Conservation (phyloP, 2,888 invertebrate genomes). For the Tineola bisselliella region DNA sequence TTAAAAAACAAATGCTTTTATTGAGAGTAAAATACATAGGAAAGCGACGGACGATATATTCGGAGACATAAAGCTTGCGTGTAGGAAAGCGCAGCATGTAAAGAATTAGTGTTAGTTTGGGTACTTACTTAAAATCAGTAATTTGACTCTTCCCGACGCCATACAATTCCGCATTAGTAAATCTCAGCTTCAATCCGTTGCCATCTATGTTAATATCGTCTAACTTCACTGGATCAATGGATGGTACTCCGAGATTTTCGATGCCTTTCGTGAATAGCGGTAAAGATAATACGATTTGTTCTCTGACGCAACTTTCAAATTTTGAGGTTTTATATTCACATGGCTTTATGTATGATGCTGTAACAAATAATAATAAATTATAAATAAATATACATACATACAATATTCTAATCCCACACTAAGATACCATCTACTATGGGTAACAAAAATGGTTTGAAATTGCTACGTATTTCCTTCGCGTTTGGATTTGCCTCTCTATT, state of each 20-base stretch:
- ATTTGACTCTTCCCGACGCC: conserved; percentile 37
- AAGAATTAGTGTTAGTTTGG: too few relatives aligned
- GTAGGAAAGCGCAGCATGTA: too few relatives aligned
- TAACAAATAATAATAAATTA: conserved; percentile 20
- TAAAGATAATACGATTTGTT: conserved; percentile 36
- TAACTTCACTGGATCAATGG: conserved; percentile 44
- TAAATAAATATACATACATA: not conserved
- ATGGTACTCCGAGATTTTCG: conserved; percentile 41
- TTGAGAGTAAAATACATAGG: too few relatives aligned
- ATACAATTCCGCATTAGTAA: conserved; percentile 38
- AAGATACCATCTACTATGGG: too few relatives aligned
- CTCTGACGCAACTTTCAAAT: conserved; percentile 34
- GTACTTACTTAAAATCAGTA: conserved; percentile 41
- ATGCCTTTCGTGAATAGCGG: conserved; percentile 47
- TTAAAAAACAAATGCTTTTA: too few relatives aligned
- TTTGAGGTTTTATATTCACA: conserved; percentile 32
- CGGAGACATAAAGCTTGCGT: too few relatives aligned
- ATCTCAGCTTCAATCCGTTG: conserved; percentile 41
- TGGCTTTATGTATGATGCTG: conserved; percentile 47
- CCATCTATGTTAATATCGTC: conserved; percentile 47
- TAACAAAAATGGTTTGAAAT: too few relatives aligned
- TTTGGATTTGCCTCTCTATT: too few relatives aligned
- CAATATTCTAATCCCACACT: too few relatives aligned
- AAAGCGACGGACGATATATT: too few relatives aligned
- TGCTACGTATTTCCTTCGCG: too few relatives aligned